phyloP scores from a whole-genome alignment of 2,888 invertebrate species.

The Acrobasis suavella region DNA sequence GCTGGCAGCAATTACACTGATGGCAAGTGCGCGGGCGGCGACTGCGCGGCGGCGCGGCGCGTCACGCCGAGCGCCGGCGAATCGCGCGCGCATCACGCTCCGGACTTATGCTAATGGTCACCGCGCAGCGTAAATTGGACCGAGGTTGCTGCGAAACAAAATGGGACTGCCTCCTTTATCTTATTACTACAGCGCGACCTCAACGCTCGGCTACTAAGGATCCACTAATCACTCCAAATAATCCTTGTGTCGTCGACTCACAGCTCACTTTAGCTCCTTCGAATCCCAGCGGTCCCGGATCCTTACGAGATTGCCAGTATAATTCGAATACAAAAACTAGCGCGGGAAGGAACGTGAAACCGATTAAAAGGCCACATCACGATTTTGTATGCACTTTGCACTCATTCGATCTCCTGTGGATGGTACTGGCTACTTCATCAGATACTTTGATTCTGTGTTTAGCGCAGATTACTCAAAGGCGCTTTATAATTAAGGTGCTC shows the following conservation, averaged over 20 bases:
- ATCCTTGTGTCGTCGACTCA: constrained; percentile 51
- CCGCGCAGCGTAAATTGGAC: constrained; percentile 78
- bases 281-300: constrained; percentile 45
- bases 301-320: constrained; percentile 72
- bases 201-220: constrained; percentile 42
- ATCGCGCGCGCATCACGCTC: constrained; percentile 76
- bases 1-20: constrained; percentile 70
- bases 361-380: constrained; percentile 82
- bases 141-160: constrained; percentile 75
- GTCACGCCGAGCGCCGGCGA: constrained; percentile 62
- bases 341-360: constrained; percentile 79
- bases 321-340: constrained; percentile 80
- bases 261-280: constrained; percentile 53
- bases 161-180: constrained; percentile 78
- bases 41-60: constrained; percentile 42
- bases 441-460: constrained; percentile 70
- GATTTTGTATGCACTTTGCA: constrained; percentile 82
- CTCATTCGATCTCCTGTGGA: constrained; percentile 70
- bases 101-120: constrained; percentile 80
- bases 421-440: constrained; percentile 57
- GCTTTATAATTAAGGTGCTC: constrained; percentile 71
- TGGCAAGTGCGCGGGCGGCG: constrained; percentile 38
- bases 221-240: constrained; percentile 45
- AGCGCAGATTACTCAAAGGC: constrained; percentile 65
- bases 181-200: constrained; percentile 67